Evolutionary conservation across 2,113 vertebrate genomes (phyloP), one percentile per base, ranked within the genome.

Genomic region (Bufo bufo): DNA sequence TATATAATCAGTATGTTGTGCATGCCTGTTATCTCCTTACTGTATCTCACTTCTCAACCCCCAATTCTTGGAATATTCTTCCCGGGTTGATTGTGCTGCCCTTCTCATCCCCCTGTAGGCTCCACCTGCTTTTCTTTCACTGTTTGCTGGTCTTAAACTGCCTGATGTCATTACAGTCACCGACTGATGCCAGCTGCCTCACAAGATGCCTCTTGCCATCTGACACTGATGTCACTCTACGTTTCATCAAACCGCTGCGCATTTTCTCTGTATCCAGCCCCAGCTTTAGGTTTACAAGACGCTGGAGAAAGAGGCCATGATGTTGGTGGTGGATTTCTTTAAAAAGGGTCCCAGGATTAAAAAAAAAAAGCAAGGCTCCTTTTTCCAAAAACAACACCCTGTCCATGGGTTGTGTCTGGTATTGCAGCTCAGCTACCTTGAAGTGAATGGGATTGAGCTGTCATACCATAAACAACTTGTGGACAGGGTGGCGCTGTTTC

Each of bases 151-250:
- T 79, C n/a, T 43, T 52, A 56, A 79, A 79, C 52, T 79, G 77
- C 77, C 77, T 23, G 77, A 79, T 79, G 20, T 79, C n/a, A 54
- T 79, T 79, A 79, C 52, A 58, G n/a, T 79, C 77, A 79, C 20
- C 77, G 23, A 14, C 77, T 79, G n/a, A 56, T 79, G 77, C 52
- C 77, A 79, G 52, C 77, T 79, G 77, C 77, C 77, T 79, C 52
- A 56, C 77, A 79, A 79, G 77, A 23, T 56, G 52, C 77, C 78
- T 80, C 78, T 4, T 61, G 61, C 56, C 56, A 45, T 61, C 56
- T 81, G 77, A 79, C 77, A 58, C 77, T 33, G 54, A 61, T 80
- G 54, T 81, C 78, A 81, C 14, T 61, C 78, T 19, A 61, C 56
- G 23, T 61, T 19, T 61, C 78, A 45, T 81, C 78, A 59, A 33